A percentile compares a stretch with the other conserved stretches of the same genome.
These are phyloP conservation scores for Oncopodura yosiiana DNA, from an alignment of 1,140 invertebrate genomes.

Conservation along the genomic window DNA sequence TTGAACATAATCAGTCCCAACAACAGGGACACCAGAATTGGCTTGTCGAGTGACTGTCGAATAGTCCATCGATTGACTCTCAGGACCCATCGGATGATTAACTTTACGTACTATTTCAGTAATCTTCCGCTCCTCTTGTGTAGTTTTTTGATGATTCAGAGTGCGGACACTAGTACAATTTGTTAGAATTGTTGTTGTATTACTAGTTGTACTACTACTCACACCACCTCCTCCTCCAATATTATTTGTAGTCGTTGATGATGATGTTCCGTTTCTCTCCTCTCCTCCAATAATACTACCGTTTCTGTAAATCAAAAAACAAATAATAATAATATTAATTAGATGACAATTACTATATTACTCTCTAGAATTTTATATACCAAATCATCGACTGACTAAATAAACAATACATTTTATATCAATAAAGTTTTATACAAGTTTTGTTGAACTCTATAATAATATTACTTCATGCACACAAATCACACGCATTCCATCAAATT, in stretches of 20 bases:
- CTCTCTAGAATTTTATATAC: too few relatives aligned
- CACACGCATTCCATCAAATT: too few relatives aligned
- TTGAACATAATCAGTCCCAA: conserved; percentile 34
- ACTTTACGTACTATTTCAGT: conserved; percentile 54
- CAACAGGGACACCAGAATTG: conserved; percentile 35
- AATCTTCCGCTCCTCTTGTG: too few relatives aligned
- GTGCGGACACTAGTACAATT: background rate
- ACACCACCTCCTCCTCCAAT: background rate
- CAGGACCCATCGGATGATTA: conserved; percentile 52
- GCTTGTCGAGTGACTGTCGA: conserved; percentile 30
- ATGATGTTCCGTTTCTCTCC: conserved; percentile 17
- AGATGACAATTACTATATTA: too few relatives aligned
- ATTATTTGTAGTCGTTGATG: conserved; percentile 1
- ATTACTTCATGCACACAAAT: too few relatives aligned
- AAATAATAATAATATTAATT: background rate
- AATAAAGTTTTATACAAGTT: too few relatives aligned
- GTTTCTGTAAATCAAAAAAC: conserved; percentile 11
- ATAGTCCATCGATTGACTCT: conserved; percentile 46
- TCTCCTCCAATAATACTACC: conserved; percentile 23
- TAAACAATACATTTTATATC: too few relatives aligned
- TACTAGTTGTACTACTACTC: background rate
- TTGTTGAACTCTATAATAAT: too few relatives aligned
- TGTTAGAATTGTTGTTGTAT: background rate
- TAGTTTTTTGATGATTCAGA: background rate
- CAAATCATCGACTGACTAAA: too few relatives aligned